A percentile compares a stretch with the other conserved stretches of the same genome.
phyloP scores from a whole-genome alignment of 2,797 vertebrate species.

The Sebastolobus alascanus region DNA sequence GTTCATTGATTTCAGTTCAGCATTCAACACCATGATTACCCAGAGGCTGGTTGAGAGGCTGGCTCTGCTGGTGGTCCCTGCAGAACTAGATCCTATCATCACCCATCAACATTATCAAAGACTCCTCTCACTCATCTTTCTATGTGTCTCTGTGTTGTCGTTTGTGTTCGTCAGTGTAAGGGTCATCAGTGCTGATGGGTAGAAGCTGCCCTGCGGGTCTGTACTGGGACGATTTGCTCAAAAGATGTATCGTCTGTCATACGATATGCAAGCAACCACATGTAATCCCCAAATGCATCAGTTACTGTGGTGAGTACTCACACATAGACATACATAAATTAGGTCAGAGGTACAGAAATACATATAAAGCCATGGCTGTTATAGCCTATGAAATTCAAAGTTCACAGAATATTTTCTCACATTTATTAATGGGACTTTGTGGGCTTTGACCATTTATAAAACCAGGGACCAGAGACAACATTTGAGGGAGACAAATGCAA shows the following conservation, averaged over 20 bases:
- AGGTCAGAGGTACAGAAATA: neutral
- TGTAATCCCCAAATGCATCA: conserved; percentile 43
- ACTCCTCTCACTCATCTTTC: neutral
- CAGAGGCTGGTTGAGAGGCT: neutral
- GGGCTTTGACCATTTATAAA: neutral
- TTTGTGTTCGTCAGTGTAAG: conserved; percentile 26
- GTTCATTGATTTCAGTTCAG: neutral
- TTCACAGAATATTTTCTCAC: neutral
- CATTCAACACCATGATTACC: neutral
- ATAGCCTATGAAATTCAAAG: neutral
- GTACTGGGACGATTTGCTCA: conserved; percentile 66
- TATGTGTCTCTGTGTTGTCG: neutral
- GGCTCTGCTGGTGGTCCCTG: neutral
- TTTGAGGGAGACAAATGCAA: neutral
- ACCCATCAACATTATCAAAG: neutral
- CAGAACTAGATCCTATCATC: no score
- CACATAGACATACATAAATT: neutral
- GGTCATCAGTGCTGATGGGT: conserved; percentile 56
- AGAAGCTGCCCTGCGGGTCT: conserved; percentile 46
- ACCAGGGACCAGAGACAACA: neutral
- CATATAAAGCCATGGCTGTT: neutral
- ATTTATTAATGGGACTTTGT: no score
- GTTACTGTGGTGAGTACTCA: conserved; percentile 78
- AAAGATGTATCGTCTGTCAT: conserved; percentile 61
- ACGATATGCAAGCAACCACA: conserved; percentile 38